Evolutionary conservation across 2,888 invertebrate genomes (phyloP), one percentile per base, ranked within the genome.

Genomic region (Criorhina ranunculi): DNA sequence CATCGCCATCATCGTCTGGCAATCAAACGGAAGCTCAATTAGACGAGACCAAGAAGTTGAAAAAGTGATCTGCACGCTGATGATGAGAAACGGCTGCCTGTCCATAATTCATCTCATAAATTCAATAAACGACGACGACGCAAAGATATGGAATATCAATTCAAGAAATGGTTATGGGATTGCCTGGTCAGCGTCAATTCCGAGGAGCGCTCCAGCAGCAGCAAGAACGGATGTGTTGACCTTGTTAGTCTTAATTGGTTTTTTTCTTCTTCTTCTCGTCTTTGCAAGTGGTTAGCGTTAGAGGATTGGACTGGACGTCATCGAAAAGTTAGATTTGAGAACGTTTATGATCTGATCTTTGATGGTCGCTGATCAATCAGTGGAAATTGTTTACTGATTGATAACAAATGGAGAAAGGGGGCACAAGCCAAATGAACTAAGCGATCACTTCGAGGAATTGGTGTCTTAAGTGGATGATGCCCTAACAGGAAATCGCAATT

Each of bases 11-110:
- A 29, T 72, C 46, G 82, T 60, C 78, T 66, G 78, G 82, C 78
- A 72, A 53, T 72, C 78, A 82, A 78, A 82, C 82, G 78, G 82
- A 78, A 82, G 78, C 82, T 82, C 78, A 82, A 78, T 82, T 82
- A 78, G 82, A 73, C 66, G 60, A 24, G 4, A 62, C 42, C 37
- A 31, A 53, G 53, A 51, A 60, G 40, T 31, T 9, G 7, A 53
- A 75, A 29, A 57, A 70, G 35, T 29, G 57, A 67, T 59, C 51
- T 31, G 49, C 60, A 42, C 64, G 24, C 24, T 24, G 24, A 24
- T 42, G 78, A 62, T 78, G 72, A 78, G 66, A 53, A 67, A 55
- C 62, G 70, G 31, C 78, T 66, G 72, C 59, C 64, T 57, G 53
- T n/a, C 44, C 70, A 78, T 82, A 78, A 82, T 67, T 78, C 59